Evolutionary conservation across 2,888 invertebrate species (phyloP).

Genomic region (Noctua comes): DNA sequence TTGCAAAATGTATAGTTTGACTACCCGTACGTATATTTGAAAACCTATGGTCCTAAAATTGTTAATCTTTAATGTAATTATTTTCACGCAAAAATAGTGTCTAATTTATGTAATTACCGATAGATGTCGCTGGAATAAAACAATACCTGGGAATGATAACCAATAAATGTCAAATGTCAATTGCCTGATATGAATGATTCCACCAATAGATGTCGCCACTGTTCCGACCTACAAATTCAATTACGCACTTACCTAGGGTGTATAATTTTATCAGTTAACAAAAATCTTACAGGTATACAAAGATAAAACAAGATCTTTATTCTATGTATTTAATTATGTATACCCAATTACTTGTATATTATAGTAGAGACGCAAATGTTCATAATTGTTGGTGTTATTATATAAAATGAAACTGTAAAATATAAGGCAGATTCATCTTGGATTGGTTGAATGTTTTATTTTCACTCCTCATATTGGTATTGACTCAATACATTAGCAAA

Average conservation of each 20-base stretch:
- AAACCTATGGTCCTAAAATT: neutral
- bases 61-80: neutral
- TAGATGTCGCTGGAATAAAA: slow-evolving; percentile 28
- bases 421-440: slow-evolving; percentile 75
- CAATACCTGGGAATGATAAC: neutral
- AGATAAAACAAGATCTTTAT: slow-evolving; percentile 8
- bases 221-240: neutral
- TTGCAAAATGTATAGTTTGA: neutral
- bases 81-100: neutral
- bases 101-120: neutral
- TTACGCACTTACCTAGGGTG: neutral
- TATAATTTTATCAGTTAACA: neutral
- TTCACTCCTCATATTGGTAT: neutral
- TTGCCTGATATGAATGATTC: neutral
- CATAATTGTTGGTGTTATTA: slow-evolving; percentile 74
- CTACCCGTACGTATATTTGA: neutral
- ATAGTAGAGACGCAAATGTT: slow-evolving; percentile 67
- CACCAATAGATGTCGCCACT: slow-evolving; percentile 10
- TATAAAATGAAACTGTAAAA: slow-evolving; percentile 74
- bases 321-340: slow-evolving; percentile 26
- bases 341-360: slow-evolving; percentile 63
- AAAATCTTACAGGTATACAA: slow-evolving; percentile 1
- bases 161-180: neutral
- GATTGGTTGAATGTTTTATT: slow-evolving; percentile 43
- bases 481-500: neutral